These are phyloP conservation scores for Penaeus japonicus DNA, from an alignment of 1,140 invertebrate genomes.

Conservation along the genomic window DNA sequence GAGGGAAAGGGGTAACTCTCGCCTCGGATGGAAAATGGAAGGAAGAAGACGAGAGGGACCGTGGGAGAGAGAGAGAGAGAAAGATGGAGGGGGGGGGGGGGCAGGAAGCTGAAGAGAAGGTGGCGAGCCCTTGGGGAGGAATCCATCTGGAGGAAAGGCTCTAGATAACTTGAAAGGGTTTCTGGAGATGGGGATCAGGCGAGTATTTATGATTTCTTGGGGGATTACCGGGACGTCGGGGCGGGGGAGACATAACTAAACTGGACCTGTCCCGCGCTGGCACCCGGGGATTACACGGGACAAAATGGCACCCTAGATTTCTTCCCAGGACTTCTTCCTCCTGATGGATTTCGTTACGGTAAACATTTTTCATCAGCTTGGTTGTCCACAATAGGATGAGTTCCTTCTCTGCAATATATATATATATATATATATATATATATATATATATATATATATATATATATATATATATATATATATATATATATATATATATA, in stretches of 20 bases:
- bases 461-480: background rate
- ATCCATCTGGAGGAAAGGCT: background rate
- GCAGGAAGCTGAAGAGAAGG: background rate
- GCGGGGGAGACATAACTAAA: too few relatives aligned
- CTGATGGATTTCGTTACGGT: too few relatives aligned
- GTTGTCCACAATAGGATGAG: background rate
- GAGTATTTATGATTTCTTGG: background rate
- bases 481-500: conserved; percentile 3
- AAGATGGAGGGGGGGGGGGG: background rate
- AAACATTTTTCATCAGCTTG: too few relatives aligned
- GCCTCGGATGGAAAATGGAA: background rate
- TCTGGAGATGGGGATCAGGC: background rate
- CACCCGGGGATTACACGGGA: too few relatives aligned
- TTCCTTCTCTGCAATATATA: background rate
- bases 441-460: background rate
- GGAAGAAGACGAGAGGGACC: background rate
- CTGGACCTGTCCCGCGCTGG: too few relatives aligned
- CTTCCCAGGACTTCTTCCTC: too few relatives aligned
- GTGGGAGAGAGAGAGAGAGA: background rate
- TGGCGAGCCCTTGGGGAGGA: background rate
- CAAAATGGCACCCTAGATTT: too few relatives aligned
- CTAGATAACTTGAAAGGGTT: background rate
- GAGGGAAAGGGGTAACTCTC: too few relatives aligned
- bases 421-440: background rate
- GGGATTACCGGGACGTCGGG: background rate